Evolutionary conservation across 2,888 invertebrate genomes (phyloP), one percentile per base, ranked within the genome.

Genomic region (Fabriciana adippe): DNA sequence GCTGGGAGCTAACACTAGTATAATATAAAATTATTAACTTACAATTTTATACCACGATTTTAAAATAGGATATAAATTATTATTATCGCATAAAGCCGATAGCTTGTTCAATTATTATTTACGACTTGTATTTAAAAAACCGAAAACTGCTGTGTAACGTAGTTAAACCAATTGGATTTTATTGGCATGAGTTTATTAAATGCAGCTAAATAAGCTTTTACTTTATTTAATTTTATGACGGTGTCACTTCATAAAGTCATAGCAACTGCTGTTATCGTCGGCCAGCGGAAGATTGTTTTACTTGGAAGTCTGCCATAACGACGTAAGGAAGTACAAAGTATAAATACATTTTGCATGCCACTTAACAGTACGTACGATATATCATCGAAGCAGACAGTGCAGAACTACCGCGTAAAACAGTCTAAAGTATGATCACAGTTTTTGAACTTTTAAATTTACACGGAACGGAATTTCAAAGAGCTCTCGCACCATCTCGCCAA

Each of bases 291-390:
- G 89, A 91, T 91, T 92, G 91, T 90, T 92, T 92, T 81, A 90
- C 82, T 92, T 92, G 92, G 92, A 87, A 78, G 76, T 69, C 75
- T 81, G 92, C 92, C 92, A 92, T 91, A 90, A 92, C 86, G 87
- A 82, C 85, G 80, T 81, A 90, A 89, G 91, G 89, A 90, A 91
- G 88, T 87, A 88, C 88, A 84, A 89, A 87, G 87, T 91, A 91
- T 89, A 90, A 90, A 90, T 90, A 90, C 85, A 90, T 89, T 91
- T 88, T 90, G 90, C 89, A 91, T 92, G 88, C 89, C 87, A 90
- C 92, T 92, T 92, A 92, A 85, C 89, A 88, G 87, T 81, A 84
- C 76, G 80, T 78, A 79, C 82, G 78, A 87, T 90, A 85, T 87
- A 86, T 91, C 88, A 89, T 83, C 78, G 75, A 73, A 60, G 71